phyloP scores from a whole-genome alignment of 1,140 invertebrate species.

The Diorhabda sublineata region DNA sequence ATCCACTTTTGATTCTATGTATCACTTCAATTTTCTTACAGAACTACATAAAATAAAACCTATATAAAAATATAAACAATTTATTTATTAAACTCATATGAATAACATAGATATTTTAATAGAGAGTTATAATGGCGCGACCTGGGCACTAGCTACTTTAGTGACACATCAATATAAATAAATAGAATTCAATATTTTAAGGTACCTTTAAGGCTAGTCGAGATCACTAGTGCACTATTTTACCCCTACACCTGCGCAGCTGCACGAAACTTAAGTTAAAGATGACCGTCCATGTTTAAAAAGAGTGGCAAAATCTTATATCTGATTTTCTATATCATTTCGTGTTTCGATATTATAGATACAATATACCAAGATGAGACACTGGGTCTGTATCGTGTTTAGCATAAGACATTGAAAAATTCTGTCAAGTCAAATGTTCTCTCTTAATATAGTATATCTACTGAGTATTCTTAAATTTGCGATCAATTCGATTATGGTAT shows the following conservation, averaged over 20 bases:
- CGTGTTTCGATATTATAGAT: not conserved
- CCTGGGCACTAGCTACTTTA: conserved; percentile 35
- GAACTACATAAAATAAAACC: not conserved
- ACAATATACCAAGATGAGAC: no score
- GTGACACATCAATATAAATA: conserved; percentile 38
- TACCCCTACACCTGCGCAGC: conserved; percentile 32
- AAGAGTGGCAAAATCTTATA: conserved; percentile 14
- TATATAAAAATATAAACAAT: not conserved
- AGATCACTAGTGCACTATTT: conserved; percentile 45
- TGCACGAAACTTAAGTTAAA: conserved; percentile 16
- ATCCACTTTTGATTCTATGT: not conserved
- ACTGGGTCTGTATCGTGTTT: no score
- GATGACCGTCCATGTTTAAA: conserved; percentile 10
- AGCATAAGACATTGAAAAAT: no score
- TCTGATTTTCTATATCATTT: not conserved
- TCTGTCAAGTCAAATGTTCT: no score
- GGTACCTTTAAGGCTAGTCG: conserved; percentile 47
- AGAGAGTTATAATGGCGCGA: conserved; percentile 36
- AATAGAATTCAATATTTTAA: conserved; percentile 44
- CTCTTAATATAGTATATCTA: no score
- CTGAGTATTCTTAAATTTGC: no score
- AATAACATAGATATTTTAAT: conserved; percentile 39
- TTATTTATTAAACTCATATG: conserved; percentile 32
- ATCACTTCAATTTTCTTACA: not conserved
- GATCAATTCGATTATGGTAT: no score